These are phyloP conservation scores for Hanleya hanleyi DNA, from an alignment of 2,888 invertebrate genomes.

Conservation along the genomic window DNA sequence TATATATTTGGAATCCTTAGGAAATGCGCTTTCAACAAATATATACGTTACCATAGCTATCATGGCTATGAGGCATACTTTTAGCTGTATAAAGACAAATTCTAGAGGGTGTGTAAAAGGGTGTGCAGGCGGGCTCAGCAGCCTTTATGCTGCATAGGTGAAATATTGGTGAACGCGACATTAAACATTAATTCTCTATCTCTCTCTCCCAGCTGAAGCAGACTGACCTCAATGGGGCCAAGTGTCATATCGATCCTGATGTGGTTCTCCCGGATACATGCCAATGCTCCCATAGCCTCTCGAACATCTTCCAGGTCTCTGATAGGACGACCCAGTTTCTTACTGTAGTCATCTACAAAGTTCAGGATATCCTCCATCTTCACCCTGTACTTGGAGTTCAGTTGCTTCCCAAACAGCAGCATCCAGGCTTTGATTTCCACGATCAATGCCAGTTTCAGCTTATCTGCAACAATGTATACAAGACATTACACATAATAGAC, in stretches of 20 bases:
- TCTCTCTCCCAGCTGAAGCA: no score
- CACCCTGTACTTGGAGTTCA: slow-evolving; percentile 82
- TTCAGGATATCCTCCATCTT: slow-evolving; percentile 82
- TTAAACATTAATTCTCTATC: no score
- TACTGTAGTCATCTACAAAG: slow-evolving; percentile 85
- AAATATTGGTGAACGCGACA: no score
- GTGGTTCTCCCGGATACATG: slow-evolving; percentile 81
- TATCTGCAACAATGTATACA: slow-evolving; percentile 60
- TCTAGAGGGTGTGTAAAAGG: no score
- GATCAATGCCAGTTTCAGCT: slow-evolving; percentile 75
- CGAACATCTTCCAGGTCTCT: slow-evolving; percentile 80
- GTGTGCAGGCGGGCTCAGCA: no score
- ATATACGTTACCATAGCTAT: no score
- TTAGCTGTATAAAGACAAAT: no score
- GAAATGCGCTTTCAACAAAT: no score
- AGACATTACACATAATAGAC: no score
- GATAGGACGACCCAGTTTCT: slow-evolving; percentile 78
- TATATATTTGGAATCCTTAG: no score
- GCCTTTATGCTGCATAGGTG: no score
- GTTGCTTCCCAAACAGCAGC: slow-evolving; percentile 80
- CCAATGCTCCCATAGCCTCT: slow-evolving; percentile 86
- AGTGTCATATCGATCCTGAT: slow-evolving; percentile 81
- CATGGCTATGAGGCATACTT: no score
- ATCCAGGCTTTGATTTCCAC: slow-evolving; percentile 89
- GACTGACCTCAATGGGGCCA: slow-evolving; percentile 80